Base-by-base conservation (phyloP, 2,888 invertebrate species). In the Scaeva pyrastri region DNA sequence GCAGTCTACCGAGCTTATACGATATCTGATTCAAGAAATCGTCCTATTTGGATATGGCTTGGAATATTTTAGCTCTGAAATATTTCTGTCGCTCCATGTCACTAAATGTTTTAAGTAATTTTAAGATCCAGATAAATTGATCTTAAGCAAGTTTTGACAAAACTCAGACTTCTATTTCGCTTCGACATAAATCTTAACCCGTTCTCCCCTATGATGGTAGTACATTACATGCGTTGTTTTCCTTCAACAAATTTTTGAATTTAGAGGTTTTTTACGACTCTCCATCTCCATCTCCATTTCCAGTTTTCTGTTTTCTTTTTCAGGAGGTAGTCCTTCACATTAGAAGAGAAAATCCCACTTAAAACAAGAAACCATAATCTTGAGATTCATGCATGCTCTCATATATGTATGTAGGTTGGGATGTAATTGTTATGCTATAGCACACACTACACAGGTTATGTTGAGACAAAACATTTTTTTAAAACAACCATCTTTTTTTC, bases 341-440 rank as follows among this genome's bases (percentile, higher is more conserved):
- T 39, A 16, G 26, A 39, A 48, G 73, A 36, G 48, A 75, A 56
- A 66, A 58, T 41, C 72, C 52, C 39, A 75, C 75, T 64, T 56
- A 71, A 31, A 62, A 68, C 52, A 55, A 23, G 77, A 55, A 66
- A 66, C 73, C 73, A 78, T 83, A 83, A 79, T 66, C 70, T 84
- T 64, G 74, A 74, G 71, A 78, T 84, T 83, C 78, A 83, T 83
- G 72, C 78, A 70, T 70, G 68, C 62, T 62, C 52, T 60, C 55
- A 31, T 60, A n/a, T n/a, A n/a, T n/a, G n/a, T n/a, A n/a, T n/a
- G n/a, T n/a, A 62, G 45, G 78, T 48, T 71, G 43, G 56, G 39
- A 68, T 52, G 36, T 68, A 68, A 68, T 66, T 78, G 68, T 68
- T 77, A 60, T 77, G 60, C 68, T 72, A 68, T 56, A 52, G 60